Evolutionary conservation across 1,140 invertebrate genomes (phyloP), one percentile per base, ranked within the genome.

Genomic region (Centruroides sculpturatus): DNA sequence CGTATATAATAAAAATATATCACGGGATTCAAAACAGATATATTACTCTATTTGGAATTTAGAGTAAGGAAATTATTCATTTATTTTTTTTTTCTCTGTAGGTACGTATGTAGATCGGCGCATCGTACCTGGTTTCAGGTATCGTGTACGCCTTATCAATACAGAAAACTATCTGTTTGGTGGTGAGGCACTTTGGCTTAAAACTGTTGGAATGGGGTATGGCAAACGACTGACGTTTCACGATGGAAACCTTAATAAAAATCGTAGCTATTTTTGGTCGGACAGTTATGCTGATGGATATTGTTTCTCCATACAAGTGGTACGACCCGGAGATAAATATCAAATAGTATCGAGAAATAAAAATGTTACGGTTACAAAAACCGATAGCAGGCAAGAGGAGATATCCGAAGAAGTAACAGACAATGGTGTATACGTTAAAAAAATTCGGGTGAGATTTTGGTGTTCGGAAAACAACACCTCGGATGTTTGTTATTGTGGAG

Each of bases 221-320:
- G 85, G 83, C 9, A 86, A 86, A 69, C 75, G 85, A 36, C 74
- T 88, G 35, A 86, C 84, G 7, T 87, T 88, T 72, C 76, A 81
- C 65, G 80, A 83, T 0, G 80, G 84, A 55, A 72, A 74, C 11
- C 78, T 78, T 12, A 80, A 77, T 47, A 71, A 82, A 34, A 83
- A 86, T 64, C 72, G 77, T 35, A 81, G 82, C 58, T 78, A 81
- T 68, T 83, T 88, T 69, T 87, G 84, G 84, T 85, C 84, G n/a
- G 86, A 88, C 72, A 85, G 81, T 52, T 79, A 83, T 68, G 79
- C 83, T 3, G 82, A 84, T 65, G 85, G 86, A 41, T 76, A 82
- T 61, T 85, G 83, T 35, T 81, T 88, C 69, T 80, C 82, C 66
- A 76, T 83, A 0, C 76, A 81, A 36, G 83, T 83, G 0, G 77